Percentiles rank a stretch among this genome's conserved stretches.
Evolutionary conservation across 1,140 invertebrate species (phyloP).

Genomic region (Scaptomyza pallida): DNA sequence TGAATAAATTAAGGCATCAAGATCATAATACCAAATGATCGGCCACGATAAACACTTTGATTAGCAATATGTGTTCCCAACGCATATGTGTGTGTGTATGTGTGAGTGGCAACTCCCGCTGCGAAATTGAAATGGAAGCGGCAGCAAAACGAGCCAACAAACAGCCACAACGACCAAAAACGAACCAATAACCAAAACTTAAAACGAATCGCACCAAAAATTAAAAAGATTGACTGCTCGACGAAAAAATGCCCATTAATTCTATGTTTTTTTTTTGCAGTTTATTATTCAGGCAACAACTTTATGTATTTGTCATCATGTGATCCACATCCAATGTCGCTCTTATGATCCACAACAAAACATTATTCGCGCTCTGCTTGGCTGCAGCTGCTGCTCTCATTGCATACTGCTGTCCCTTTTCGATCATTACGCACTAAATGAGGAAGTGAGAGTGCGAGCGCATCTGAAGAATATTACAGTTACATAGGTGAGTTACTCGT

Average conservation of each 20-base stretch:
- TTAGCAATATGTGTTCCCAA: conserved; percentile 54
- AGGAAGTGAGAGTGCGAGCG: no score
- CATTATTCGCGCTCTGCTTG: no score
- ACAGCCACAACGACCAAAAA: conserved; percentile 21
- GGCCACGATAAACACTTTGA: conserved; percentile 80
- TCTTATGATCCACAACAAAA: no score
- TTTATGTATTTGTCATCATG: no score
- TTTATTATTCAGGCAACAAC: no score
- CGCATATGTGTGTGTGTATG: conserved; percentile 25
- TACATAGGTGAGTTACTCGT: no score
- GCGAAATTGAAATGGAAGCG: conserved; percentile 81
- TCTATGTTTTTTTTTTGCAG: no score
- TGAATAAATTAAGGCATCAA: conserved; percentile 83
- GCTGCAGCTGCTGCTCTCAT: no score
- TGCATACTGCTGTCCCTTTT: no score
- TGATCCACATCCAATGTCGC: no score
- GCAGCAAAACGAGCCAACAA: conserved; percentile 59
- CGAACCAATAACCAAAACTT: conserved; percentile 17
- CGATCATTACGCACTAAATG: no score
- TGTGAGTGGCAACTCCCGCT: conserved; percentile 63
- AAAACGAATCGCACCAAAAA: conserved; percentile 1
- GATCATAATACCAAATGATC: conserved; percentile 81
- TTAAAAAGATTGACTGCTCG: not conserved
- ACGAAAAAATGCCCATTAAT: not conserved
- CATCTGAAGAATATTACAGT: no score